Conservation (phyloP, 2,113 vertebrate genomes). For the Percina caprodes region DNA sequence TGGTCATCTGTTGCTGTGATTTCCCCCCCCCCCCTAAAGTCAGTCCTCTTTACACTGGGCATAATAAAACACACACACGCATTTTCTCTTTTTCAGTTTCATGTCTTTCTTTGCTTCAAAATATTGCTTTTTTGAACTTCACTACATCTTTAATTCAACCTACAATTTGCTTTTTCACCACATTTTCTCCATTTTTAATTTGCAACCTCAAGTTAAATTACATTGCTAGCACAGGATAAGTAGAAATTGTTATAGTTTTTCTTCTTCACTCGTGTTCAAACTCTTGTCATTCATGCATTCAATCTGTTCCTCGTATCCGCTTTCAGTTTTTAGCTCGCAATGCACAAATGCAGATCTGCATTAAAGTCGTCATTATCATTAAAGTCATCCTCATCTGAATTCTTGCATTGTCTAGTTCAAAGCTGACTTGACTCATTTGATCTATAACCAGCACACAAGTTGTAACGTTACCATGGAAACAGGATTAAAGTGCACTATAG, state of each 20-base stretch:
- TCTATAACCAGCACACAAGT: not conserved
- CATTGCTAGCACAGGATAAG: not conserved
- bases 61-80: not conserved
- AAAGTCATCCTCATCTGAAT: not conserved
- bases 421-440: not conserved
- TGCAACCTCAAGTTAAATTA: not conserved
- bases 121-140: not conserved
- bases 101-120: not conserved
- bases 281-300: not conserved
- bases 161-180: not conserved
- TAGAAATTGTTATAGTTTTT: not conserved
- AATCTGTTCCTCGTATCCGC: not conserved
- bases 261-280: not conserved
- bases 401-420: not conserved
- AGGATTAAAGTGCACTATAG: not conserved
- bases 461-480: not conserved
- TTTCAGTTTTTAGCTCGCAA: not conserved
- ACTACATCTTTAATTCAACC: not conserved
- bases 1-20: constrained; percentile 56
- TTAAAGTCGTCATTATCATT: not conserved
- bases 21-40: not conserved
- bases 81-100: not conserved
- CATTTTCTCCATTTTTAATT: not conserved
- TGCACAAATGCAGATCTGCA: not conserved
- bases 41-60: constrained; percentile 51